Evolutionary conservation across 35 echinoderm and acorn worm genomes (phyloP).

Genomic region (Apostichopus parvimensis): DNA sequence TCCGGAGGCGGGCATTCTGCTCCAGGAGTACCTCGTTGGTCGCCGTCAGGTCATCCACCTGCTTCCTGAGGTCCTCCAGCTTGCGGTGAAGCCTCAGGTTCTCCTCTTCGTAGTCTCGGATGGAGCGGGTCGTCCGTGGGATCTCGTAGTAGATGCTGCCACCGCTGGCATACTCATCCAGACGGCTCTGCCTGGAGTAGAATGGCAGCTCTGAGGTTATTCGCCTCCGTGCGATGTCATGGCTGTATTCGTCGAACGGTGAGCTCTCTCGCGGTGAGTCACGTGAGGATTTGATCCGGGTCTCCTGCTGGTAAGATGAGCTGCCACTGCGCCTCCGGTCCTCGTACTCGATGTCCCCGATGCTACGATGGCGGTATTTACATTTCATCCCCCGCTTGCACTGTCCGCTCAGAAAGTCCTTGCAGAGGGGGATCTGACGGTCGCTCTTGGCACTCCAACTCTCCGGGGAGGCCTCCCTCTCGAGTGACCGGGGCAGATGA

Average conservation of each 20-base stretch:
- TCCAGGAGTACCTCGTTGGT: constrained; percentile 96
- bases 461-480: constrained; percentile 16
- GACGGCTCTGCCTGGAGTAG: constrained; percentile 16
- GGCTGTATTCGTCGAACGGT: constrained; percentile 51
- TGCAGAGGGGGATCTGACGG: constrained; percentile 79
- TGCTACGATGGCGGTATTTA: constrained; percentile 87
- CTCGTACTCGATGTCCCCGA: constrained; percentile 88
- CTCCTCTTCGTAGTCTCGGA: constrained; percentile 87
- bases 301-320: background rate
- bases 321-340: constrained; percentile 53
- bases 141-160: constrained; percentile 27
- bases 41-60: constrained; percentile 80
- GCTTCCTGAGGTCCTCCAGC: constrained; percentile 85
- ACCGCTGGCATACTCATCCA: constrained; percentile 30
- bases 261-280: constrained; percentile 61
- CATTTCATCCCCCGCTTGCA: constrained; percentile 81
- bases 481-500: constrained; percentile 35
- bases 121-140: constrained; percentile 18
- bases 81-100: constrained; percentile 76
- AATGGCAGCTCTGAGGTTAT: background rate
- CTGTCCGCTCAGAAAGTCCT: constrained; percentile 80
- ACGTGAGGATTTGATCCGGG: background rate
- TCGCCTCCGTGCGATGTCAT: constrained; percentile 68
- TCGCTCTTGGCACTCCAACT: background rate
- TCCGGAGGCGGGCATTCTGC: constrained; percentile 92